Base-by-base conservation (phyloP, 92 coral and sea anemone genomes). In the Galaxea fascicularis region DNA sequence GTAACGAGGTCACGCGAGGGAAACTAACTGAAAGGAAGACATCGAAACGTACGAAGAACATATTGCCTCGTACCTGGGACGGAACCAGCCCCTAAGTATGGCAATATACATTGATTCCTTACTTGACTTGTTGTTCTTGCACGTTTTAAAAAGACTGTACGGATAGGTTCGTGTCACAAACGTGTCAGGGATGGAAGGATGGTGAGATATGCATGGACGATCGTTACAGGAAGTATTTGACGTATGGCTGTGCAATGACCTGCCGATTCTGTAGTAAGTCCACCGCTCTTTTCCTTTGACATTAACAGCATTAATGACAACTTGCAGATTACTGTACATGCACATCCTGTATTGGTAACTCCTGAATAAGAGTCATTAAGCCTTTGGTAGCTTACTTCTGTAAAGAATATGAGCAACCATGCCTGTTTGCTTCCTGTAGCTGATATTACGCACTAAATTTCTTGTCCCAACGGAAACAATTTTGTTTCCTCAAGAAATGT, bases 221-320 rank as follows among this genome's bases (percentile, higher is more conserved):
- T 5, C 79, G 80, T 20, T 91, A 88, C 26, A 86, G 70, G 63
- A 64, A 83, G 20, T 94, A 86, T 66, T 56, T 94, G 74, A 80
- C 82, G 51, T 94, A 80, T 54, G 98, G 98, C 86, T 94, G 98
- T 66, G 81, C 85, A 16, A 64, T 82, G 54, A 89, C 93, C n/a
- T 94, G 98, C 54, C 85, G 81, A 52, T 92, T 89, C 49, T 94
- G 98, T 70, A 77, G 97, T 94, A 94, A 87, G 98, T 89, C 58
- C 6, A 58, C n/a, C 51, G 12, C 70, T 31, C 20, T 21, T 41
- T 15, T 46, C n/a, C 45, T 10, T 5, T 72, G 25, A 7, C 58
- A 25, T 17, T 49, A 24, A 47, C 57, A 31, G 49, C 12, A 11
- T 70, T 70, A 6, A 68, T 22, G 1, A 9, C 25, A 47, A 10